Evolutionary conservation across 2,113 vertebrate species (phyloP).

Genomic region (Hippocampus zosterae): DNA sequence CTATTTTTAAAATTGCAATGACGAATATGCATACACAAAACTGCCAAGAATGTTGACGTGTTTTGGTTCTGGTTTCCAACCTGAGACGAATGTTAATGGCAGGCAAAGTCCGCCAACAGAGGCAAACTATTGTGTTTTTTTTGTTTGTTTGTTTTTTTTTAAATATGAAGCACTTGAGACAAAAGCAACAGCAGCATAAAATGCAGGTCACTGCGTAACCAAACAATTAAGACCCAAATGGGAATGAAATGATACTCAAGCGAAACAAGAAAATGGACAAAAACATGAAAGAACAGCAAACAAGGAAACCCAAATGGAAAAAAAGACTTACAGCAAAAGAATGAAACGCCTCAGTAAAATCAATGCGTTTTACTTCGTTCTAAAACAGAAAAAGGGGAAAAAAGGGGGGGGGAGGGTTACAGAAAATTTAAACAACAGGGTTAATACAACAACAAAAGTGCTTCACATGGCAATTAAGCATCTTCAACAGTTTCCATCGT

Average conservation of each 20-base stretch:
- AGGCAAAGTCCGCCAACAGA: too few species aligned
- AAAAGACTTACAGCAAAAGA: constrained; percentile 81
- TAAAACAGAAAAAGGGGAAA: constrained; percentile 71
- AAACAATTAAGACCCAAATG: constrained; percentile 19
- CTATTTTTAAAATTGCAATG: too few species aligned
- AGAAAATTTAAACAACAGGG: constrained; percentile 67
- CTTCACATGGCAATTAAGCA: constrained; percentile 60
- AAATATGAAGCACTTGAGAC: neutral
- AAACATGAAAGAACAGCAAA: constrained; percentile 63
- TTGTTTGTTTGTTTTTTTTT: neutral
- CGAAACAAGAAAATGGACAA: constrained; percentile 46
- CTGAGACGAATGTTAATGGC: neutral
- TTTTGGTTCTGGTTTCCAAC: neutral
- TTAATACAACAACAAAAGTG: constrained; percentile 54
- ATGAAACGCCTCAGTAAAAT: constrained; percentile 83
- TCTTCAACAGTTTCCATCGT: constrained; percentile 22
- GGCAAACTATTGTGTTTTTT: neutral
- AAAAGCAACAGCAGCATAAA: neutral
- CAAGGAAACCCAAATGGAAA: constrained; percentile 69
- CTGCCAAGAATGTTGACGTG: neutral
- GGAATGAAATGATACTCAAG: constrained; percentile 31
- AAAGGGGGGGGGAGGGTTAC: constrained; percentile 53
- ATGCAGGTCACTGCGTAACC: neutral
- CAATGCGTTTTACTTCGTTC: constrained; percentile 83
- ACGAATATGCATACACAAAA: too few species aligned